phyloP scores from a whole-genome alignment of 2,113 vertebrate genomes.

The Casuarius casuarius region DNA sequence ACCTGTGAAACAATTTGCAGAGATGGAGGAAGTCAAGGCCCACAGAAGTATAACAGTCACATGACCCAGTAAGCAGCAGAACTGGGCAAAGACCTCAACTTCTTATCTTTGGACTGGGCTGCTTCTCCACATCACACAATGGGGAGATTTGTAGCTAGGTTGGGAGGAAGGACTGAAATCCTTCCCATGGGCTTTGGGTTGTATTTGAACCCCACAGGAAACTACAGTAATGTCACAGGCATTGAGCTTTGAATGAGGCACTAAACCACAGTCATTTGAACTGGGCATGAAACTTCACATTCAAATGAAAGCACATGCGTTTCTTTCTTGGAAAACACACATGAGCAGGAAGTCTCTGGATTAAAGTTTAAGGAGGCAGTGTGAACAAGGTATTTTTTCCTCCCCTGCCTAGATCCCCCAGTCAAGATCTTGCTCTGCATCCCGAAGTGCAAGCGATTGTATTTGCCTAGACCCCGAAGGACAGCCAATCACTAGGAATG shows the following conservation, averaged over 20 bases:
- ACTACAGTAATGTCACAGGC: neutral
- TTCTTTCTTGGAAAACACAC: neutral
- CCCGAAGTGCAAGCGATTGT: neutral
- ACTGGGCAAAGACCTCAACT: neutral
- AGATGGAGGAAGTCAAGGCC: neutral
- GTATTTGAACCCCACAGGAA: neutral
- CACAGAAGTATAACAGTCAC: neutral
- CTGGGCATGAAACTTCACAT: neutral
- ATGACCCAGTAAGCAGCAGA: neutral
- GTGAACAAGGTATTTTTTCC: neutral
- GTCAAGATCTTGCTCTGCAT: neutral
- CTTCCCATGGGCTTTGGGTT: neutral
- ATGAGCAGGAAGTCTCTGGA: neutral
- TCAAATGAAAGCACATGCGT: neutral
- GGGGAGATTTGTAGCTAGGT: neutral
- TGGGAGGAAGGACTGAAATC: neutral
- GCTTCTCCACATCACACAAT: neutral
- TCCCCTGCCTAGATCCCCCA: neutral
- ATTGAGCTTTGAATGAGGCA: neutral
- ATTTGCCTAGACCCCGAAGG: neutral
- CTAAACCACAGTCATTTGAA: neutral
- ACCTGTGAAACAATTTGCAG: neutral
- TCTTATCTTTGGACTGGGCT: neutral
- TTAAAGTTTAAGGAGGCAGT: neutral
- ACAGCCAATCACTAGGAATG: neutral